A percentile compares a stretch with the other conserved stretches of the same genome.
phyloP scores from a whole-genome alignment of 2,797 vertebrate species.

The Myripristis jacobus region DNA sequence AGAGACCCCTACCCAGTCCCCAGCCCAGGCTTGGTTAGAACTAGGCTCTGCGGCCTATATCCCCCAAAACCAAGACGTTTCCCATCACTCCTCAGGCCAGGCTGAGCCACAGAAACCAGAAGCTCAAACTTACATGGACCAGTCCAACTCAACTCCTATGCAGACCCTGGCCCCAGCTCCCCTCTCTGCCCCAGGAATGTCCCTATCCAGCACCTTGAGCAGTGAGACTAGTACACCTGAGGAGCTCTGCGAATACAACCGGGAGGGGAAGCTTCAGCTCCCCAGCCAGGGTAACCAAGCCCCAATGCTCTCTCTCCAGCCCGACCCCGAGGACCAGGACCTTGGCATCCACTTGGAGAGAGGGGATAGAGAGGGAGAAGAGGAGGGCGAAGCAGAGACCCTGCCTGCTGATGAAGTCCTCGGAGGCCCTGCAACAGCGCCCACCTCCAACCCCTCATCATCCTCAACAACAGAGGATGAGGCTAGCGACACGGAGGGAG shows the following conservation, averaged over 20 bases:
- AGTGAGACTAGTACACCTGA: slow-evolving; percentile 85
- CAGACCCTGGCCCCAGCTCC: slow-evolving; percentile 30
- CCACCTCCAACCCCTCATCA: slow-evolving; percentile 78
- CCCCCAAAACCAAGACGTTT: slow-evolving; percentile 42
- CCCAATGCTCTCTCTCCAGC: slow-evolving; percentile 36
- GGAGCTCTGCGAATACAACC: slow-evolving; percentile 80
- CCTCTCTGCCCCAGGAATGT: slow-evolving; percentile 54
- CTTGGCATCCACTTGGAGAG: slow-evolving; percentile 63
- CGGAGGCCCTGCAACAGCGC: slow-evolving; percentile 70
- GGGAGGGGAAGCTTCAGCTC: slow-evolving; percentile 44
- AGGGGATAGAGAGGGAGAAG: slow-evolving; percentile 65
- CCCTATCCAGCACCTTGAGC: slow-evolving; percentile 82
- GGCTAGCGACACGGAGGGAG: slow-evolving; percentile 84
- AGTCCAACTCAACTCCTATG: slow-evolving; percentile 18
- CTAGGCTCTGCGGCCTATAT: slow-evolving; percentile 40
- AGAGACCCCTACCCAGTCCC: slow-evolving; percentile 66
- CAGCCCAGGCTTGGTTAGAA: slow-evolving; percentile 71
- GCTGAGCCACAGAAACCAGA: slow-evolving; percentile 22
- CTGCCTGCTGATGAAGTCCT: slow-evolving; percentile 79
- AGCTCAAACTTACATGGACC: slow-evolving; percentile 26
- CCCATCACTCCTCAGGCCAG: slow-evolving; percentile 36
- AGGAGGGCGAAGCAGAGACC: slow-evolving; percentile 73
- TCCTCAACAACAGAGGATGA: slow-evolving; percentile 82
- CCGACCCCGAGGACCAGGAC: slow-evolving; percentile 68
- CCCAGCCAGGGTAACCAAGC: slow-evolving; percentile 7